phyloP scores from a whole-genome alignment of 2,797 vertebrate species.

The Nasua narica region DNA sequence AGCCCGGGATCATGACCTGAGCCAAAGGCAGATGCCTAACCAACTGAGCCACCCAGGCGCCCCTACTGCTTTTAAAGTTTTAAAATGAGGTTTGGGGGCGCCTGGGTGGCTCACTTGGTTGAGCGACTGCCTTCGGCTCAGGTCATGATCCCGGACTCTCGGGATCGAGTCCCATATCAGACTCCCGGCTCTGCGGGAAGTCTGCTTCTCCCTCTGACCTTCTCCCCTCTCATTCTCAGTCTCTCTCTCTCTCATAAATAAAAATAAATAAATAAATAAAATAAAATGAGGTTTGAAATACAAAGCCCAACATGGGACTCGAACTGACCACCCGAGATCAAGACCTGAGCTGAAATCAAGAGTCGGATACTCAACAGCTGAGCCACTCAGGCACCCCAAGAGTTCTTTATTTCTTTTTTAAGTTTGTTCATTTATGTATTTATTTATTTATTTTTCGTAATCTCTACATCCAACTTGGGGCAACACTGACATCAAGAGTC shows the following conservation, averaged over 20 bases:
- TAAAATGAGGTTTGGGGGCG: neutral
- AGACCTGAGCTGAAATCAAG: neutral
- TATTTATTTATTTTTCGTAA: neutral
- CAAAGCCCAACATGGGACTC: neutral
- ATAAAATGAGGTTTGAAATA: too few species aligned
- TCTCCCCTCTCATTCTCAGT: too few species aligned
- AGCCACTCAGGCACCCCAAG: neutral
- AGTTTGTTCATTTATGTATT: neutral
- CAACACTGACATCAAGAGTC: neutral
- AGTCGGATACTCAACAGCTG: neutral
- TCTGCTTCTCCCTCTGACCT: too few species aligned
- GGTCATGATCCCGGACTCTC: too few species aligned
- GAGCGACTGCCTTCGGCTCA: too few species aligned
- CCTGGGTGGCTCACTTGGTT: too few species aligned
- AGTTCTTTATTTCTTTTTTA: neutral
- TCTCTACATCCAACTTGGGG: neutral
- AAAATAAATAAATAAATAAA: too few species aligned
- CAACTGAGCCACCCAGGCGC: neutral
- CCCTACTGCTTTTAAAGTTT: neutral
- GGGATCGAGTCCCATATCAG: too few species aligned
- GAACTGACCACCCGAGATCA: neutral
- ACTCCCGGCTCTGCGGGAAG: too few species aligned
- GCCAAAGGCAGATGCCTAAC: neutral
- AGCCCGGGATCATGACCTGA: neutral
- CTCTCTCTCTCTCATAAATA: too few species aligned